These are phyloP conservation scores for Chrysina gloriosa DNA, from an alignment of 2,888 invertebrate genomes.

Conservation along the genomic window DNA sequence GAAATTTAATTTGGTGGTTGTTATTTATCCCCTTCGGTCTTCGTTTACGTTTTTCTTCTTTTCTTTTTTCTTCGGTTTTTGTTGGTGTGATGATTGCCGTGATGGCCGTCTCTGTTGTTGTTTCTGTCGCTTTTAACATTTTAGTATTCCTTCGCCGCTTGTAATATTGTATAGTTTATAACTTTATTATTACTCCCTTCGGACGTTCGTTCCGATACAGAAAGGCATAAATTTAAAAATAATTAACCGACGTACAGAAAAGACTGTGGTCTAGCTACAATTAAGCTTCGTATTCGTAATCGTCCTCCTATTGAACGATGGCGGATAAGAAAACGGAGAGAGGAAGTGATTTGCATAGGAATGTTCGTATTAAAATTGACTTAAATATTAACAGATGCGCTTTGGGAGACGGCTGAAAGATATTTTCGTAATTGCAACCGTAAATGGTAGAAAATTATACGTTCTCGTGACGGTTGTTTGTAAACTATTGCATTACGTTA, in stretches of 20 bases:
- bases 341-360: conserved; percentile 22
- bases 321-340: neutral
- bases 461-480: neutral
- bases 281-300: conserved; percentile 1
- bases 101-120: conserved; percentile 17
- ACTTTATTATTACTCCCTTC: conserved; percentile 16
- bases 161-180: conserved; percentile 24
- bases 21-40: neutral
- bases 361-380: conserved; percentile 19
- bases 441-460: conserved; percentile 2
- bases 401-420: neutral
- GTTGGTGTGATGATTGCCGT: neutral
- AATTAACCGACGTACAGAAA: neutral
- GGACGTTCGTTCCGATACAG: conserved; percentile 1
- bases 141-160: neutral
- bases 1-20: conserved; percentile 18
- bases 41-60: neutral
- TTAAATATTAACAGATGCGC: conserved; percentile 21
- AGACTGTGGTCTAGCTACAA: neutral
- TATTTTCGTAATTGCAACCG: conserved; percentile 6
- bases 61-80: neutral
- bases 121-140: conserved; percentile 2
- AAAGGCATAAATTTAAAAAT: conserved; percentile 25
- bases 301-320: neutral
- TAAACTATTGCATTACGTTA: neutral